A percentile compares a stretch with the other conserved stretches of the same genome.
phyloP scores from a whole-genome alignment of 1,140 invertebrate genomes.

The Protaetia brevitarsis region DNA sequence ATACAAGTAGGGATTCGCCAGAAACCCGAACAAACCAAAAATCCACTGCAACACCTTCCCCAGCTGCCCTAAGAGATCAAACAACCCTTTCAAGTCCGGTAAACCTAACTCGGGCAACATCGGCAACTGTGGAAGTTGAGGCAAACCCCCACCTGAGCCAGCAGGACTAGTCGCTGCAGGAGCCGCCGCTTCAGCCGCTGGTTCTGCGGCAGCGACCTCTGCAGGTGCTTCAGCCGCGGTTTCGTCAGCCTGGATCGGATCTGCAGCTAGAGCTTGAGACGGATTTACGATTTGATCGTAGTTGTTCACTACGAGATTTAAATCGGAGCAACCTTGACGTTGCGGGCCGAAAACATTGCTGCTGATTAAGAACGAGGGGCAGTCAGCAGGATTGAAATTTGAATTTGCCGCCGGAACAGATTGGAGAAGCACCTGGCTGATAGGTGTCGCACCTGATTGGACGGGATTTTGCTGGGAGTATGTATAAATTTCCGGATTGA shows the following conservation, averaged over 20 bases:
- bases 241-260: constrained; percentile 18
- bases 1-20: constrained; percentile 42
- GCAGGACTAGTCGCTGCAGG: constrained; percentile 6
- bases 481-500: constrained; percentile 38
- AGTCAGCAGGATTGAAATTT: constrained; percentile 22
- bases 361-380: constrained; percentile 41
- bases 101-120: constrained; percentile 28
- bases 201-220: constrained; percentile 16
- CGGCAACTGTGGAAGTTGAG: constrained; percentile 29
- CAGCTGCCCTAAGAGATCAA: constrained; percentile 38
- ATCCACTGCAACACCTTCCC: constrained; percentile 31
- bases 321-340: constrained; percentile 43
- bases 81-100: constrained; percentile 39
- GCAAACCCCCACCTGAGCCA: constrained; percentile 29
- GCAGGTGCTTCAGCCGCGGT: constrained; percentile 24
- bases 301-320: constrained; percentile 45
- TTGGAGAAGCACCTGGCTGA: constrained; percentile 19
- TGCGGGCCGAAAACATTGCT: constrained; percentile 37
- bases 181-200: constrained; percentile 13
- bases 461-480: constrained; percentile 36
- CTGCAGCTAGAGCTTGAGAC: constrained; percentile 8
- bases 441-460: neutral
- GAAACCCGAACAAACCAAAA: constrained; percentile 32
- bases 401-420: neutral
- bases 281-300: constrained; percentile 43